These are phyloP conservation scores for Agriopis marginaria DNA, from an alignment of 2,888 invertebrate genomes.

Conservation along the genomic window DNA sequence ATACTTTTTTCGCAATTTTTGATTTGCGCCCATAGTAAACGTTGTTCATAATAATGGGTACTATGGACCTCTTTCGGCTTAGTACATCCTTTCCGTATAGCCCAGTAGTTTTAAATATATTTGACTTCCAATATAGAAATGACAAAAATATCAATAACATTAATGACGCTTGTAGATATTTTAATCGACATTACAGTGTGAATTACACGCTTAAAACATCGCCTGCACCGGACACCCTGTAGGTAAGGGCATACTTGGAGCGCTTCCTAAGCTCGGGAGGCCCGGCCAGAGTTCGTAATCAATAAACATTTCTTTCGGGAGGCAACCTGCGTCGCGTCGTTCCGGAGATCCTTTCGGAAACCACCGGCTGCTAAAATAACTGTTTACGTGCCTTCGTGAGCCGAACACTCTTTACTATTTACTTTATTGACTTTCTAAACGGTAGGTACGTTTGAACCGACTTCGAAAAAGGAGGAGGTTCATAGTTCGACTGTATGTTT, in stretches of 20 bases:
- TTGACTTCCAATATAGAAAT: too few relatives aligned
- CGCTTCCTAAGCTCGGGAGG: not conserved
- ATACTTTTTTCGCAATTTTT: too few relatives aligned
- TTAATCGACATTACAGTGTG: too few relatives aligned
- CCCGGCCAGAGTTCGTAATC: slow-evolving; percentile 45
- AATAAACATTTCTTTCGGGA: slow-evolving; percentile 52
- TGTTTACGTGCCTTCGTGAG: slow-evolving; percentile 37
- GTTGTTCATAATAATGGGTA: too few relatives aligned
- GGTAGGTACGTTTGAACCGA: slow-evolving; percentile 23
- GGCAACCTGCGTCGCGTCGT: slow-evolving; percentile 19
- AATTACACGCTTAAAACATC: not conserved
- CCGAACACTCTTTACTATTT: slow-evolving; percentile 26
- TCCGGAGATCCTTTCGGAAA: slow-evolving; percentile 34
- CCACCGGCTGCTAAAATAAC: slow-evolving; percentile 41
- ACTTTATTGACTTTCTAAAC: slow-evolving; percentile 21
- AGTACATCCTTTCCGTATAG: too few relatives aligned
- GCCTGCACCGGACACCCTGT: not conserved
- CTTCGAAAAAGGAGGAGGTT: too few relatives aligned
- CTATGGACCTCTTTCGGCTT: too few relatives aligned
- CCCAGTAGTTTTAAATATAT: too few relatives aligned
- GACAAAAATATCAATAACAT: too few relatives aligned
- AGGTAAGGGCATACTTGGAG: not conserved
- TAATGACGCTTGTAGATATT: too few relatives aligned
- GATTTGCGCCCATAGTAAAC: too few relatives aligned
- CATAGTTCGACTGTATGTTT: too few relatives aligned